Evolutionary conservation across 2,113 vertebrate genomes (phyloP), one percentile per base, ranked within the genome.

Genomic region (Beaufortia kweichowensis): DNA sequence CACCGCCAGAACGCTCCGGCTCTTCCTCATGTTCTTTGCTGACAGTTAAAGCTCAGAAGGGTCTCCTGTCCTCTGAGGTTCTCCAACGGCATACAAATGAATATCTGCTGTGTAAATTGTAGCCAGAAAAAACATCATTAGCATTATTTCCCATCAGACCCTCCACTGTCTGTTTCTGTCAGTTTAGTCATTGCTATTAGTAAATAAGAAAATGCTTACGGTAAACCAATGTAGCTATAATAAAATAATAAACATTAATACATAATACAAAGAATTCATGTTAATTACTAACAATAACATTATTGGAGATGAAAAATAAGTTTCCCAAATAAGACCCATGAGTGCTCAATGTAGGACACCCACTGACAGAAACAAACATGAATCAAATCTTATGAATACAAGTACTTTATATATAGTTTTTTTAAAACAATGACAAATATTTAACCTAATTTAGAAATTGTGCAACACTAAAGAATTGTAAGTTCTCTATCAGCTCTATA

Each of bases 21-120:
- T 84, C 79, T 84, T 84, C 82, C 29, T 76, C 82, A 84, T 84
- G 41, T 43, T 83, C 72, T 56, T 57, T 4, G 23, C 69, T 33
- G 24, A 43, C 64, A 59, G 70, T 23, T 57, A 19, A 28, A 24
- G 72, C 59, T 67, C 73, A 26, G 57, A 67, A 21, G 28, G 43
- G 23, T 50, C 65, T 48, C 59, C 61, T 57, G 53, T 57, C 53
- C 60, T 55, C 35, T 28, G 35, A 33, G 39, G 21, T 17, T 48
- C 56, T 74, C 26, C 56, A 15, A 23, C 11, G 1, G 56, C 71
- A 74, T 61, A 62, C 56, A 74, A 74, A 74, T 74, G 57, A 11
- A 48, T 57, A 48, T 72, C 55, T 41, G 55, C 69, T 28, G 70
- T 60, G 70, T 60, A 23, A 61, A 39, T 48, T 46, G 43, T 26